Evolutionary conservation across 2,797 vertebrate genomes (phyloP), one percentile per base, ranked within the genome.

Genomic region (Arvicola amphibius): DNA sequence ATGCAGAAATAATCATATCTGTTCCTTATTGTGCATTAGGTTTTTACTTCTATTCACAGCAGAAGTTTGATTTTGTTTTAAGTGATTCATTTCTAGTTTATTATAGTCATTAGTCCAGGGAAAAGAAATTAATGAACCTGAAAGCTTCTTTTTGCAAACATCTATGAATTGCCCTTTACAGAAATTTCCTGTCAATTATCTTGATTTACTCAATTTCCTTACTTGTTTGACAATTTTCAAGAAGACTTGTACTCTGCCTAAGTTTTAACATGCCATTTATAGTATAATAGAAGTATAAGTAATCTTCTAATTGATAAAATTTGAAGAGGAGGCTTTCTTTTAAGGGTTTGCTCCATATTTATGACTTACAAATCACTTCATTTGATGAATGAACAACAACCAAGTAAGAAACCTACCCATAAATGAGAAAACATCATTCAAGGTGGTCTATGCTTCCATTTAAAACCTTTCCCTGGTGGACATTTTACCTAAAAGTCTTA

Each of bases 21-120:
- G 61, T 90, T 94, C 76, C 90, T 89, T 92, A 86, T 37, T 81
- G 61, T 80, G 61, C 17, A 78, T 90, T 92, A 34, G 67, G 0
- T 53, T 95, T 95, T 94, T 37, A 94, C 17, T 79, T n/a, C 40
- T 88, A 63, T 90, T 93, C 43, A 56, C 46, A 96, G 89, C 11
- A 88, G 10, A 90, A 93, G 21, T 92, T 91, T 34, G 43, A 46
- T 90, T 80, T 92, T 92, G 17, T 85, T 96, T 92, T 63, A 88
- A 92, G 32, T 71, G 77, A 80, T 69, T 90, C 78, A 69, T 94
- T 73, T 92, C 34, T 95, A 88, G 63, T 88, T 92, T 96, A 80
- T 91, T 96, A 78, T 77, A 84, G 51, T 89, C 65, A 90, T 84
- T 88, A 90, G 71, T 63, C 37, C 17, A 51, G 59, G 43, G 51